A percentile compares a stretch with the other conserved stretches of the same genome.
Conservation (phyloP, 2,888 invertebrate species). For the Agrenia bidenticulata region DNA sequence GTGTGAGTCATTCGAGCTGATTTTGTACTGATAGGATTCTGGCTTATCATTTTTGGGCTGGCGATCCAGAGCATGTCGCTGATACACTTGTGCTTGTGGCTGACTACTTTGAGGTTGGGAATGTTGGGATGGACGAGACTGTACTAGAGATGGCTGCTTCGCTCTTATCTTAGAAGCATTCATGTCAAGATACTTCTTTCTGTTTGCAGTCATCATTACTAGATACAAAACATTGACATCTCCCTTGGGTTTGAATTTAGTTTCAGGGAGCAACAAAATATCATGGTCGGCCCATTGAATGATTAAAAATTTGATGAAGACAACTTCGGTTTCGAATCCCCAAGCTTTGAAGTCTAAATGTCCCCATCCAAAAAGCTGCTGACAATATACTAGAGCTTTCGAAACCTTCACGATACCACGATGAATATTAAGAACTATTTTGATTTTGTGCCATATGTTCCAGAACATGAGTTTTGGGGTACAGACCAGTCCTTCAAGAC, state of each 20-base stretch:
- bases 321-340: slow-evolving; percentile 13
- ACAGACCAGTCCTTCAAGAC: slow-evolving; percentile 9
- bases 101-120: not conserved
- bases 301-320: slow-evolving; percentile 13
- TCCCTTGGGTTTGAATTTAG: not conserved
- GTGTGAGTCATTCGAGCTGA: too few relatives aligned
- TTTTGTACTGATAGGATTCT: too few relatives aligned
- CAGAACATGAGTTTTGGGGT: slow-evolving; percentile 13
- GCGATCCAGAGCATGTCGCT: not conserved
- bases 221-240: not conserved
- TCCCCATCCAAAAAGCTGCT: slow-evolving; percentile 17
- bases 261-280: not conserved
- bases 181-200: not conserved
- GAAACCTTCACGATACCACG: slow-evolving; percentile 18
- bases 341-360: slow-evolving; percentile 6
- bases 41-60: not conserved
- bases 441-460: slow-evolving; percentile 23
- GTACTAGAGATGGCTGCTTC: not conserved
- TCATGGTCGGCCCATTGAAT: not conserved
- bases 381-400: slow-evolving; percentile 5
- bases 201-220: not conserved
- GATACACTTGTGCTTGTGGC: not conserved
- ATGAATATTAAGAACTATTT: slow-evolving; percentile 16
- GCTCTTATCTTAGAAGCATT: not conserved
- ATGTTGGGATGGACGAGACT: not conserved